Percentiles rank a stretch among this genome's conserved stretches.
Evolutionary conservation across 2,888 invertebrate species (phyloP).

Genomic region (Teinopalpus imperialis): DNA sequence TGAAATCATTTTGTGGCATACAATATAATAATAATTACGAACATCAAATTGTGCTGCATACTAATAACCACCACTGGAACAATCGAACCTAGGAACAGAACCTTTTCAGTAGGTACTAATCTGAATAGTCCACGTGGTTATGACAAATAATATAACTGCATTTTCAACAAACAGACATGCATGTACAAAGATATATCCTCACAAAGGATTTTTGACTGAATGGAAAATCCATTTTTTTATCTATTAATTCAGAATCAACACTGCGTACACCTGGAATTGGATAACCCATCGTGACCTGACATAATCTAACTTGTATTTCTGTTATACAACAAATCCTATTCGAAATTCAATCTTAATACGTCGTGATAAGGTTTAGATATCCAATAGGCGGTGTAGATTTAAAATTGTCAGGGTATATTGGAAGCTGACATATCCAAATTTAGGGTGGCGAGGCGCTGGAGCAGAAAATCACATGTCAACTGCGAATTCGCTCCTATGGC

Average conservation of each 20-base stretch:
- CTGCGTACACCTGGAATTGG: constrained; percentile 37
- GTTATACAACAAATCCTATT: constrained; percentile 12
- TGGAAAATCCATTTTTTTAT: not conserved
- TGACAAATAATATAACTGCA: no score
- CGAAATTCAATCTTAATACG: constrained; percentile 26
- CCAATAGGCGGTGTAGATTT: constrained; percentile 4
- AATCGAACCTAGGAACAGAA: no score
- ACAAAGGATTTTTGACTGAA: no score
- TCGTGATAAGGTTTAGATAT: constrained; percentile 12
- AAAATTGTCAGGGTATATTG: constrained; percentile 36
- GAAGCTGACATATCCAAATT: constrained; percentile 60
- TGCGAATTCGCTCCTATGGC: constrained; percentile 39
- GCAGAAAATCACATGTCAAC: constrained; percentile 77
- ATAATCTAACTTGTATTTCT: constrained; percentile 20
- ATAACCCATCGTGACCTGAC: constrained; percentile 39
- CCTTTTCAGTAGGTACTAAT: no score
- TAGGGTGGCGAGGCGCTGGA: constrained; percentile 47
- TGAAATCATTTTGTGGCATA: no score
- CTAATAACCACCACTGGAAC: no score
- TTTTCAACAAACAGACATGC: no score
- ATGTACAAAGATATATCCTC: no score
- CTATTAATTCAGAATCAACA: constrained; percentile 43
- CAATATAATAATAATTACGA: no score
- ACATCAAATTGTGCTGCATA: no score
- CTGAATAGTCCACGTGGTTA: no score